Evolutionary conservation across 1,140 invertebrate species (phyloP).

Genomic region (Bombus sibiricus): DNA sequence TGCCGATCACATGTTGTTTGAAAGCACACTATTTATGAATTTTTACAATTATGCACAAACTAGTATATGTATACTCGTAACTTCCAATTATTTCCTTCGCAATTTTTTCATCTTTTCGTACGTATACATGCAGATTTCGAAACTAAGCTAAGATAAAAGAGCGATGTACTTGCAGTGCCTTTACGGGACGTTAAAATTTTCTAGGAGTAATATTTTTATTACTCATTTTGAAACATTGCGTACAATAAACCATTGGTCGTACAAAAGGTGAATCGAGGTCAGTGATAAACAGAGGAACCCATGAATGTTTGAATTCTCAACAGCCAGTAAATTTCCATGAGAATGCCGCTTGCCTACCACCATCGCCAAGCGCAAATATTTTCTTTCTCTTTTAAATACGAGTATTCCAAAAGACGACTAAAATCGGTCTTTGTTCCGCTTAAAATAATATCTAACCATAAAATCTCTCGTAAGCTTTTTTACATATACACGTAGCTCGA

Average conservation of each 20-base stretch:
- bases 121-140: background rate
- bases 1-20: background rate
- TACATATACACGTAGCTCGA: background rate
- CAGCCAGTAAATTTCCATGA: conserved; percentile 8
- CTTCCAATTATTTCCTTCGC: background rate
- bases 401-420: background rate
- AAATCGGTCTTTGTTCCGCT: background rate
- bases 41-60: background rate
- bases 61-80: too few relatives aligned
- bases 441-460: background rate
- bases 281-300: background rate
- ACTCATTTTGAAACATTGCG: background rate
- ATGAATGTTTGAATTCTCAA: conserved; percentile 24
- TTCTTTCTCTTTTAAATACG: background rate
- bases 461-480: background rate
- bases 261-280: background rate
- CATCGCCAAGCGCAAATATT: background rate
- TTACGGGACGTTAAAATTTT: background rate
- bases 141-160: background rate
- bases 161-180: too few relatives aligned
- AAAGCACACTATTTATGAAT: background rate
- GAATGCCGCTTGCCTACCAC: background rate
- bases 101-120: background rate
- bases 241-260: background rate
- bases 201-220: background rate